Evolutionary conservation across 1,140 invertebrate genomes (phyloP), one percentile per base, ranked within the genome.

Genomic region (Luehdorfia chinensis): DNA sequence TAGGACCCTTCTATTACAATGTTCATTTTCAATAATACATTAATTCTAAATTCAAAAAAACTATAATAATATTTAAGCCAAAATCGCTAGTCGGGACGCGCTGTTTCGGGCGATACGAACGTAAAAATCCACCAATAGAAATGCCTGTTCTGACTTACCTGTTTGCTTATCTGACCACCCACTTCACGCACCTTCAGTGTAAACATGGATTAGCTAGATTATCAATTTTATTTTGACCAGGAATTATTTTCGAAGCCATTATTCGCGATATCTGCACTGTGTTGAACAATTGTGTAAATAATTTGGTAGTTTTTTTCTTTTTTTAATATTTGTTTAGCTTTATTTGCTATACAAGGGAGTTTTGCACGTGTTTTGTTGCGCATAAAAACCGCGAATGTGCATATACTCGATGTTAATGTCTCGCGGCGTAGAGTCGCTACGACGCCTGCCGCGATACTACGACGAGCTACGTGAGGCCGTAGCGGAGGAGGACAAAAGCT

Each of bases 171-270:
- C 79, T 32, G 50, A 50, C 31, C 59, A 66, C 61, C 70, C 78
- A 80, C 75, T 79, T 76, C 62, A 80, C 59, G 51, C 63, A 77
- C 75, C 65, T 73, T 66, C 67, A 70, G 52, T 76, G 75, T 68
- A 79, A 84, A 81, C 66, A 84, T 66, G 74, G 77, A 84, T 84
- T 78, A 84, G 61, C 55, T 58, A 50, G 52, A 74, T 79, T 79
- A 81, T 81, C 77, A 79, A 77, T 77, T 76, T 72, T 74, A 75
- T 67, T 76, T 41, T 70, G 37, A 61, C 43, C 57, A 60, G 57
- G 60, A 81, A 76, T 67, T 59, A 66, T 76, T 75, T 65, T 66
- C 55, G 50, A 68, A 55, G 34, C 43, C 37, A 66, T 60, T 56
- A 60, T 41, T 32, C 28, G 30, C 34, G 63, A 65, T 74, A 74